These are phyloP conservation scores for Latheticus oryzae DNA, from an alignment of 2,888 invertebrate genomes.

Conservation along the genomic window DNA sequence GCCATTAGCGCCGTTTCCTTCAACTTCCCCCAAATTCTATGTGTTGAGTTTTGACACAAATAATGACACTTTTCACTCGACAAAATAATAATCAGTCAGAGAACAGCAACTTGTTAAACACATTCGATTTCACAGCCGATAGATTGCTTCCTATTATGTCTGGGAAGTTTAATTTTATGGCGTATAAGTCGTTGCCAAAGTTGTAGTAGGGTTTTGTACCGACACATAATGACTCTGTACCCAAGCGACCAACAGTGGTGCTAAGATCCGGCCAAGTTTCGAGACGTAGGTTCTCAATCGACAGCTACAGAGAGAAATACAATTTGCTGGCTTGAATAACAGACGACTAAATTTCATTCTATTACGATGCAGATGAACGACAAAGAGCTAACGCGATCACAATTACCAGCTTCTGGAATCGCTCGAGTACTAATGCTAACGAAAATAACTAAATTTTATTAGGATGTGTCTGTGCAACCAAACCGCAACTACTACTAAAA, in stretches of 20 bases:
- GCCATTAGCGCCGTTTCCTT: conserved; percentile 46
- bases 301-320: too few species aligned
- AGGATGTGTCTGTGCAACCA: too few species aligned
- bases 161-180: conserved; percentile 40
- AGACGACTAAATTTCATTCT: too few species aligned
- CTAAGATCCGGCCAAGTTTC: background rate
- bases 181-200: conserved; percentile 26
- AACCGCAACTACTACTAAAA: too few species aligned
- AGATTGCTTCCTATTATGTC: conserved; percentile 38
- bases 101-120: conserved; percentile 28
- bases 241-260: conserved; percentile 5
- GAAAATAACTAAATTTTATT: too few species aligned
- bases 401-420: too few species aligned
- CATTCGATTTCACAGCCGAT: conserved; percentile 42
- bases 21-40: background rate
- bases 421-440: too few species aligned
- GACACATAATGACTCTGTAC: conserved; percentile 26
- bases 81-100: conserved; percentile 16
- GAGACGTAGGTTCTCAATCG: background rate
- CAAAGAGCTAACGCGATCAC: too few species aligned
- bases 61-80: conserved; percentile 3
- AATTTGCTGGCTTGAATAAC: too few species aligned
- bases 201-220: conserved; percentile 17
- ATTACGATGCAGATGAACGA: too few species aligned
- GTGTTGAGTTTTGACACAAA: conserved; percentile 7